Percentiles rank a stretch among this genome's conserved stretches.
phyloP scores from a whole-genome alignment of 53 echinoderm and acorn worm species.

The Temnopleurus reevesii region DNA sequence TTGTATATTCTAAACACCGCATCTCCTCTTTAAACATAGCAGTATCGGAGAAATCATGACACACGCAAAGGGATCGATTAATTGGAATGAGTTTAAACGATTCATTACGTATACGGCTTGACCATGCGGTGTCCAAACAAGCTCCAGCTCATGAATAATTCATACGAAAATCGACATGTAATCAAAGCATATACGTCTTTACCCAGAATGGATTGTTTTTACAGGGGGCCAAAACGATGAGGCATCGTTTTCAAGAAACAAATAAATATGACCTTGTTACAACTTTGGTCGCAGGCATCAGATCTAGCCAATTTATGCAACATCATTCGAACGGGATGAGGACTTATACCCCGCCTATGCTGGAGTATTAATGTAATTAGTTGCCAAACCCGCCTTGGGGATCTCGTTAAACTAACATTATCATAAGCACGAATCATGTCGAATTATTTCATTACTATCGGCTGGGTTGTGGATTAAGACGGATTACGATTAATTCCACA shows the following conservation, averaged over 20 bases:
- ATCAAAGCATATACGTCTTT: not conserved
- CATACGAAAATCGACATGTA: not conserved
- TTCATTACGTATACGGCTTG: not conserved
- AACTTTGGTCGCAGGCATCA: no score
- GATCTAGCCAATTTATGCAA: not conserved
- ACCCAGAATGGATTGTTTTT: not conserved
- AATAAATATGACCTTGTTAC: not conserved
- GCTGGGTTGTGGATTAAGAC: not conserved
- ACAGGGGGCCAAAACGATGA: not conserved
- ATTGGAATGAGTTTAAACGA: not conserved
- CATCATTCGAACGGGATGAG: not conserved
- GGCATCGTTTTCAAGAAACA: not conserved
- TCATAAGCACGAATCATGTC: conserved; percentile 9
- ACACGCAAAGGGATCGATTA: not conserved
- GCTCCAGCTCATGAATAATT: not conserved
- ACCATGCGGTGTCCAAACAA: not conserved
- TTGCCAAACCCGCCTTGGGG: not conserved
- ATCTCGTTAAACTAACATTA: not conserved
- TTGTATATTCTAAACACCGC: not conserved
- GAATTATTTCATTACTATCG: not conserved
- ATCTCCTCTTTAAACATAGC: not conserved
- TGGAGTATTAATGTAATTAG: conserved; percentile 21
- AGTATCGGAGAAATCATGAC: not conserved
- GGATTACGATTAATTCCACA: not conserved
- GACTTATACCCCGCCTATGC: not conserved